phyloP scores from a whole-genome alignment of 2,113 vertebrate genomes.

The Rhizomys pruinosus region DNA sequence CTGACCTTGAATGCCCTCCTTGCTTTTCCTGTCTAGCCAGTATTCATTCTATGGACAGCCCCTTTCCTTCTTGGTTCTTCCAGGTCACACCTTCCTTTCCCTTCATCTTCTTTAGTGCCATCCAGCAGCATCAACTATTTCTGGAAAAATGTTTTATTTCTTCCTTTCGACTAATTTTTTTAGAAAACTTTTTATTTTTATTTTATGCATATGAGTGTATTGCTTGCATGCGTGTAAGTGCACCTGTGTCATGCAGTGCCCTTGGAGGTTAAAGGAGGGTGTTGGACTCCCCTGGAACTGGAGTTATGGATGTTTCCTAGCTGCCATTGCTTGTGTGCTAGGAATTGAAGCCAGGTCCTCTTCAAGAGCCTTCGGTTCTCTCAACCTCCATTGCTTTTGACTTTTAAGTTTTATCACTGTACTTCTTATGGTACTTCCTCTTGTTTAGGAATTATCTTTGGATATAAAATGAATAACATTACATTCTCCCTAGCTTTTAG shows the following conservation, averaged over 20 bases:
- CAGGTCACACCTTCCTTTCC: not conserved
- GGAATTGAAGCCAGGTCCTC: too few species aligned
- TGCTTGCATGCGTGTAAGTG: too few species aligned
- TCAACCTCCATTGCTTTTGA: too few species aligned
- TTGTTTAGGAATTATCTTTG: slow-evolving; percentile 36
- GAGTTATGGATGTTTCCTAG: too few species aligned
- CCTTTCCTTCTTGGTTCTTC: not conserved
- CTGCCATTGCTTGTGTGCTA: too few species aligned
- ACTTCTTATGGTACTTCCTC: not conserved
- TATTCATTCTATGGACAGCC: not conserved
- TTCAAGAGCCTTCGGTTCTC: too few species aligned
- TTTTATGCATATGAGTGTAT: too few species aligned
- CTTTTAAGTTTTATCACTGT: not conserved
- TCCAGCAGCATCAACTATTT: not conserved
- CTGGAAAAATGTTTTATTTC: not conserved
- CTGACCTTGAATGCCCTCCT: slow-evolving; percentile 56
- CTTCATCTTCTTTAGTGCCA: not conserved
- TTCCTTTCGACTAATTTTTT: not conserved
- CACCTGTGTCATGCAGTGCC: too few species aligned
- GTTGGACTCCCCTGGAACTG: too few species aligned
- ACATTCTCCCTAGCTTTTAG: not conserved
- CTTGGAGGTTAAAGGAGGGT: too few species aligned
- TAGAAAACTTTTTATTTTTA: too few species aligned
- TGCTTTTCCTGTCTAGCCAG: not conserved
- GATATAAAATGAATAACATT: slow-evolving; percentile 7